Evolutionary conservation across 2,888 invertebrate genomes (phyloP), one percentile per base, ranked within the genome.

Genomic region (Penaeus monodon): DNA sequence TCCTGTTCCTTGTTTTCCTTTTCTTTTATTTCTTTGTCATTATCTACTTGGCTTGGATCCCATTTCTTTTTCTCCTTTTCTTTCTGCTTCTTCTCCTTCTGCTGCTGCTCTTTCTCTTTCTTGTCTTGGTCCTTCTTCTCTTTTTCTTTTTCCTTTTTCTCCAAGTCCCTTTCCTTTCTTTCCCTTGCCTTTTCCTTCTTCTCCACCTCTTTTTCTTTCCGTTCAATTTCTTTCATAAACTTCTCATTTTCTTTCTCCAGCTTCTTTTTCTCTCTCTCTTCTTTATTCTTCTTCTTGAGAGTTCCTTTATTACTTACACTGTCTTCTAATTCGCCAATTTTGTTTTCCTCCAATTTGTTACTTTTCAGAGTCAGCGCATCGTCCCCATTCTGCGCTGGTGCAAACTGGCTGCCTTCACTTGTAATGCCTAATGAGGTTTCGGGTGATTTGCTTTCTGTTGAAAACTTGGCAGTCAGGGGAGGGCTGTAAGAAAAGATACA

Each of bases 141-240:
- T 27, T 85, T 85, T 22, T 83, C 81, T 44, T 66, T 49, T 24
- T 57, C 66, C 29, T 82, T 83, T 68, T 79, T 65, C 57, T 83
- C 74, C n/a, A 80, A 44, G 14, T 83, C 85, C 57, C 82, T 73
- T 3, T 78, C 82, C 49, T 86, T 86, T 24, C 74, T 81, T 24
- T 84, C 81, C 38, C 64, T 76, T 22, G 76, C 81, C 49, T 88
- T 84, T 38, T 81, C 70, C 79, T 88, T 86, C 70, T 88, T 86
- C 63, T 89, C 81, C 6, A 79, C 73, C 12, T 73, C 81, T 27
- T 88, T 84, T 81, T 88, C 86, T 49, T 76, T 88, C 66, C 66
- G 86, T 33, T 83, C 82, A 49, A 87, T 63, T 77, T 87, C 83
- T 33, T 70, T 83, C 70, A 79, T 20, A 64, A 87, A 87, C 63